phyloP scores from a whole-genome alignment of 2,888 invertebrate genomes.

The Melinaea menophilus region DNA sequence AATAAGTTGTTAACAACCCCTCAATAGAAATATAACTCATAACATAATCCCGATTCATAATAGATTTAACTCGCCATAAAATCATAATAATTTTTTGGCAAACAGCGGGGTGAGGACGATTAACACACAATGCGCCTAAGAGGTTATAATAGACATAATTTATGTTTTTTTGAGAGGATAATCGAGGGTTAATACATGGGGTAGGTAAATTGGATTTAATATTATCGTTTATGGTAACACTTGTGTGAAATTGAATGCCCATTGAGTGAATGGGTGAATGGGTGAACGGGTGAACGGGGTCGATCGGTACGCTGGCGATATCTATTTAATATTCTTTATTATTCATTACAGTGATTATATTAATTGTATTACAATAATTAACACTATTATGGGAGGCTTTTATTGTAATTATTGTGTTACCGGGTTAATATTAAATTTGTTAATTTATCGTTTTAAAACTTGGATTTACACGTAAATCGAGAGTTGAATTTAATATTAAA shows the following conservation, averaged over 20 bases:
- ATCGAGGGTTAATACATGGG: constrained; percentile 62
- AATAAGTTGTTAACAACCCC: constrained; percentile 73
- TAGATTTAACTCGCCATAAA: constrained; percentile 77
- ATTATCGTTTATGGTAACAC: constrained; percentile 71
- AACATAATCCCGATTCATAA: constrained; percentile 75
- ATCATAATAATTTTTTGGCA: constrained; percentile 69
- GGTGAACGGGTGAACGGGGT: constrained; percentile 53
- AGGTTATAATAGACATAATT: constrained; percentile 74
- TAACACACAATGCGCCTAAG: constrained; percentile 63
- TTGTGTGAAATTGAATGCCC: constrained; percentile 75
- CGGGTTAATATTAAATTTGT: too few relatives aligned
- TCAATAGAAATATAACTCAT: constrained; percentile 74
- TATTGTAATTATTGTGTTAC: too few relatives aligned
- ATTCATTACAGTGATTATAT: not conserved
- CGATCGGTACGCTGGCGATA: constrained; percentile 39
- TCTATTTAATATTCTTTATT: too few relatives aligned
- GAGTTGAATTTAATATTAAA: not conserved
- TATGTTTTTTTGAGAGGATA: constrained; percentile 65
- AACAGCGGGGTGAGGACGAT: constrained; percentile 68
- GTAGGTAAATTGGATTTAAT: constrained; percentile 76
- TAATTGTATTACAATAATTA: not conserved
- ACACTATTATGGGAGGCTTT: too few relatives aligned
- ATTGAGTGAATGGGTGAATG: constrained; percentile 39
- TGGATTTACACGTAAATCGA: not conserved
- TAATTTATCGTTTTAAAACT: too few relatives aligned